Conservation (phyloP, 1,140 invertebrate species). For the silkworm (Bombyx mori) region DNA sequence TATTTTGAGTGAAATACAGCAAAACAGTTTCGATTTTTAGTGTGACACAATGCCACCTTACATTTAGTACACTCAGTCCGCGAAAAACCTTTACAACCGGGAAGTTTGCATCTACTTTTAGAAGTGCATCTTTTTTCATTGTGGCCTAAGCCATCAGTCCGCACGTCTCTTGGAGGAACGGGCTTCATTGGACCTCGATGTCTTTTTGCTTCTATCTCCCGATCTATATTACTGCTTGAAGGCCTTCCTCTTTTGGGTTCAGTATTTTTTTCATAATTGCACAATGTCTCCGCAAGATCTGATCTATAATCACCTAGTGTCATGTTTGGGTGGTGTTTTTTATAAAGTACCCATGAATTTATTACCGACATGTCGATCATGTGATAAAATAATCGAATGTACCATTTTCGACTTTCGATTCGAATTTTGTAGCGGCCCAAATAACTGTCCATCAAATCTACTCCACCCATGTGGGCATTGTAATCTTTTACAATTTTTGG, state of each 20-base stretch:
- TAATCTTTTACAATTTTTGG: constrained; percentile 17
- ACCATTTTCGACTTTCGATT: constrained; percentile 7
- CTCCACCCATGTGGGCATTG: constrained; percentile 14
- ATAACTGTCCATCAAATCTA: constrained; percentile 10
- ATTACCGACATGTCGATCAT: constrained; percentile 36
- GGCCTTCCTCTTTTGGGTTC: constrained; percentile 21
- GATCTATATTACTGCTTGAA: constrained; percentile 13
- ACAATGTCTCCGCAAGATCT: constrained; percentile 18
- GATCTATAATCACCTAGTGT: constrained; percentile 16
- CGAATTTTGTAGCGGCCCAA: constrained; percentile 24
- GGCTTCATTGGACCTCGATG: constrained; percentile 6
- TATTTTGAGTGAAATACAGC: constrained; percentile 15
- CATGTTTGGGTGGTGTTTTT: constrained; percentile 19
- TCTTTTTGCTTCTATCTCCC: constrained; percentile 16
- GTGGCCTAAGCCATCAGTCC: constrained; percentile 13
- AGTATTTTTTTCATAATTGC: constrained; percentile 16
- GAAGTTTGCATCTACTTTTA: constrained; percentile 27
- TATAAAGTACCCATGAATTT: constrained; percentile 15
- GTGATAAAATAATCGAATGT: constrained; percentile 7
- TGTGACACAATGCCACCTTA: constrained; percentile 15
- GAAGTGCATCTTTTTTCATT: constrained; percentile 16
- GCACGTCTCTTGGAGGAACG: constrained; percentile 12
- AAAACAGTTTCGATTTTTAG: constrained; percentile 18
- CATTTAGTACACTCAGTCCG: constrained; percentile 21
- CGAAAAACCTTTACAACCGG: constrained; percentile 18